phyloP scores from a whole-genome alignment of 1,140 invertebrate species.

The Helicorthomorpha holstii region DNA sequence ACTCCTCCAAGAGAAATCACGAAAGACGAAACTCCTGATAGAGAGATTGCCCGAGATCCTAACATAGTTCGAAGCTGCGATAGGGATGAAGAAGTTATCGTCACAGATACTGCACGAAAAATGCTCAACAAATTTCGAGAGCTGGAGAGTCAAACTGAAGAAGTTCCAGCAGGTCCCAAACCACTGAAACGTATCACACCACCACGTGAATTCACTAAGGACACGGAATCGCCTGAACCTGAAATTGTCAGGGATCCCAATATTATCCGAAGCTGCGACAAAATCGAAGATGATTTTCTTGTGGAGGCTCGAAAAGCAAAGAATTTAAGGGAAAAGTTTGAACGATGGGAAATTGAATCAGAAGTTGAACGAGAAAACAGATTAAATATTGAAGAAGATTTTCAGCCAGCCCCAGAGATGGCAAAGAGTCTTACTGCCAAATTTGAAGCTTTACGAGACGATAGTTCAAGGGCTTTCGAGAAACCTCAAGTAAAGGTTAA shows the following conservation, averaged over 20 bases:
- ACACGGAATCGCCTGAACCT: slow-evolving; percentile 17
- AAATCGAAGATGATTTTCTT: slow-evolving; percentile 36
- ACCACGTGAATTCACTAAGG: slow-evolving; percentile 49
- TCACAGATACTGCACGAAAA: slow-evolving; percentile 56
- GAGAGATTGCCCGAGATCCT: slow-evolving; percentile 56
- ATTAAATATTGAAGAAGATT: slow-evolving; percentile 19
- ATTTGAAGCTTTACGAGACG: slow-evolving; percentile 57
- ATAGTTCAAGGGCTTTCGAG: slow-evolving; percentile 29
- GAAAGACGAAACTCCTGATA: slow-evolving; percentile 41
- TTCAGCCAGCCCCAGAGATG: slow-evolving; percentile 39
- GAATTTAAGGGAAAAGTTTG: slow-evolving; percentile 73
- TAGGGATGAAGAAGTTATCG: slow-evolving; percentile 27
- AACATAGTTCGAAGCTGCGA: slow-evolving; percentile 48
- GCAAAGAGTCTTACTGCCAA: slow-evolving; percentile 61
- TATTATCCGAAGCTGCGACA: slow-evolving; percentile 35
- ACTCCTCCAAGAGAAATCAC: slow-evolving; percentile 54
- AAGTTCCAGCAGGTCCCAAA: slow-evolving; percentile 44
- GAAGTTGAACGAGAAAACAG: slow-evolving; percentile 27
- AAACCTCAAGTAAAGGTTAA: slow-evolving; percentile 50
- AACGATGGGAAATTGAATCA: slow-evolving; percentile 59
- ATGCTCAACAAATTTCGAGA: slow-evolving; percentile 74
- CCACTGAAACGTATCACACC: slow-evolving; percentile 76
- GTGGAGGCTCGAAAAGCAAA: slow-evolving; percentile 53
- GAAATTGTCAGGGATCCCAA: slow-evolving; percentile 28
- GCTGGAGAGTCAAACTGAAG: slow-evolving; percentile 54